These are phyloP conservation scores for Parascotia fuliginaria DNA, from an alignment of 2,888 invertebrate species.

Conservation along the genomic window DNA sequence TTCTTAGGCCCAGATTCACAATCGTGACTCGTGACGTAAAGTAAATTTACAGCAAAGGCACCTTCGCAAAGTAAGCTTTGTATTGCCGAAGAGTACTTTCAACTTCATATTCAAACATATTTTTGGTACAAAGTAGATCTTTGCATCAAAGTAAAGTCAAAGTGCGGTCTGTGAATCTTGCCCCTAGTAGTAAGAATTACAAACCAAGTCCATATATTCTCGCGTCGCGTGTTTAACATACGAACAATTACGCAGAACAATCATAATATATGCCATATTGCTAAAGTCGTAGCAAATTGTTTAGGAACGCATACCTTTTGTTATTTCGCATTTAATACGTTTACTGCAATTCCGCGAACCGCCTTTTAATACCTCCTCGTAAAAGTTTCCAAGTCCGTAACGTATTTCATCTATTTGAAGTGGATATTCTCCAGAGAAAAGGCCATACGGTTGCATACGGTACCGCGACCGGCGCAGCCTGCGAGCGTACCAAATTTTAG, in stretches of 20 bases:
- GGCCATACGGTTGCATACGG: conserved; percentile 16
- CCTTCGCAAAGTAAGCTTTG: no score
- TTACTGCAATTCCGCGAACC: conserved; percentile 2
- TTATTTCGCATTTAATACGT: conserved; percentile 4
- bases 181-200: conserved; percentile 23
- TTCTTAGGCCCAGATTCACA: no score
- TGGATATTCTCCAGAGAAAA: conserved; percentile 13
- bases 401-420: conserved; percentile 2
- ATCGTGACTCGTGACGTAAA: no score
- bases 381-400: background rate
- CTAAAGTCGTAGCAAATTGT: conserved; percentile 33
- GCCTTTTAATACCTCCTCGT: conserved; percentile 4
- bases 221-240: conserved; percentile 36
- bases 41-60: no score
- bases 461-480: conserved; percentile 12
- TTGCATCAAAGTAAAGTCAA: no score
- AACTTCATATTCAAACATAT: no score
- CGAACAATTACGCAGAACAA: conserved; percentile 31
- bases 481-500: conserved; percentile 32
- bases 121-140: no score
- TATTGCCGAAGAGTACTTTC: no score
- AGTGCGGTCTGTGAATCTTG: no score
- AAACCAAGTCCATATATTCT: conserved; percentile 24
- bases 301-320: conserved; percentile 28
- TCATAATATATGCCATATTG: conserved; percentile 30